Evolutionary conservation across 2,113 vertebrate genomes (phyloP), one percentile per base, ranked within the genome.

Genomic region (Camarhynchus parvulus): DNA sequence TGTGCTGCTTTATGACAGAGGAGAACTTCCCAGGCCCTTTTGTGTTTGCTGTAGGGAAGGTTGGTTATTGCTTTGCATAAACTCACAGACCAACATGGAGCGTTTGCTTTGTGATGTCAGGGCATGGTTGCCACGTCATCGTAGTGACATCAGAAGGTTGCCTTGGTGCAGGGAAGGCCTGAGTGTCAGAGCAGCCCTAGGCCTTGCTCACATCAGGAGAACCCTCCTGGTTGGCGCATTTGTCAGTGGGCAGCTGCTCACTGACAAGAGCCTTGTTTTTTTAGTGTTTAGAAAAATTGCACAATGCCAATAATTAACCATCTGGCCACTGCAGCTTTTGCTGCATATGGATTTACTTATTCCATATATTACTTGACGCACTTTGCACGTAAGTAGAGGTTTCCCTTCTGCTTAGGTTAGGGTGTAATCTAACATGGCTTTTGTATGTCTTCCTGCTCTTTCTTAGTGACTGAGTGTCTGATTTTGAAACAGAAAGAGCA

Each of bases 61-160:
- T 33, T 33, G 53, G 19, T 50, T 50, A 5, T 13, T 55, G 7
- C 30, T 33, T 33, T 9, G 61, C 33, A 23, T 37, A 5, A 46
- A 30, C 6, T 30, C 33, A 13, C 50, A 72, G 35, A 24, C 16
- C n/a, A 39, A 9, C 5, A 3, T 7, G 7, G 23, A 49, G 13
- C 7, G 4, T 17, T 13, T 61, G n/a, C 74, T 49, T 49, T 49
- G 56, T 49, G 15, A 61, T 31, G 44, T 49, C 56, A 31, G 28
- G 44, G 56, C 20, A 37, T 2, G 7, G 15, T 49, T 61, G n/a
- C n/a, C n/a, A 31, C 16, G 0, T 23, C 1, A 3, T 39, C 5
- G 9, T 28, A 8, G 21, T 61, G 44, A 39, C 56, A 31, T 19
- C 35, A 37, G 27, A 55, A 73, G 30, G 23, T 21, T 76, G 42